phyloP scores from a whole-genome alignment of 2,888 invertebrate species.

The Euzetes globulus region DNA sequence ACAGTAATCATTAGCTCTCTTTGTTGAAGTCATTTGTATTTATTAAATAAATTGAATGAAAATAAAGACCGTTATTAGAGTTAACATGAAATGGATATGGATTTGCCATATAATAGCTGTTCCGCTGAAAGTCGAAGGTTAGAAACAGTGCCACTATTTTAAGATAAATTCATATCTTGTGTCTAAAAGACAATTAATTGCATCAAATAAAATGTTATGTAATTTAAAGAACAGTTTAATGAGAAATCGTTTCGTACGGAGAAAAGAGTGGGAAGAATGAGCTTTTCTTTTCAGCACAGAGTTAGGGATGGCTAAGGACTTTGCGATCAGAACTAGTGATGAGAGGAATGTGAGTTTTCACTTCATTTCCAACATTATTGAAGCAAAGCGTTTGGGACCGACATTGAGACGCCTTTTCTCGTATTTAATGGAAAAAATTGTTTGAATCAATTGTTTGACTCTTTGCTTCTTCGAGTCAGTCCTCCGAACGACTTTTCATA shows the following conservation, averaged over 20 bases:
- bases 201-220: not conserved
- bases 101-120: not conserved
- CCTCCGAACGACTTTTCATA: not conserved
- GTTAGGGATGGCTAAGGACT: not conserved
- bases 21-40: not conserved
- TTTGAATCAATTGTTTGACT: conserved; percentile 14
- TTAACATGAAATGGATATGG: too few relatives aligned
- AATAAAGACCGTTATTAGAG: too few relatives aligned
- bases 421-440: not conserved
- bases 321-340: not conserved
- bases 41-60: too few relatives aligned
- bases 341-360: not conserved
- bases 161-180: not conserved
- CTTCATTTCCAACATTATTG: conserved; percentile 9
- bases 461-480: not conserved
- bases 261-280: too few relatives aligned
- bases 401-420: not conserved
- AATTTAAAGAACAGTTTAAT: not conserved
- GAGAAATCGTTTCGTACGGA: too few relatives aligned
- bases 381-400: not conserved
- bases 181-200: not conserved
- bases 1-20: not conserved
- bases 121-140: not conserved
- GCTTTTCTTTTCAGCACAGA: too few relatives aligned
- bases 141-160: not conserved